Base-by-base conservation (phyloP, 2,113 vertebrate genomes). In the Cryptotis parvus region DNA sequence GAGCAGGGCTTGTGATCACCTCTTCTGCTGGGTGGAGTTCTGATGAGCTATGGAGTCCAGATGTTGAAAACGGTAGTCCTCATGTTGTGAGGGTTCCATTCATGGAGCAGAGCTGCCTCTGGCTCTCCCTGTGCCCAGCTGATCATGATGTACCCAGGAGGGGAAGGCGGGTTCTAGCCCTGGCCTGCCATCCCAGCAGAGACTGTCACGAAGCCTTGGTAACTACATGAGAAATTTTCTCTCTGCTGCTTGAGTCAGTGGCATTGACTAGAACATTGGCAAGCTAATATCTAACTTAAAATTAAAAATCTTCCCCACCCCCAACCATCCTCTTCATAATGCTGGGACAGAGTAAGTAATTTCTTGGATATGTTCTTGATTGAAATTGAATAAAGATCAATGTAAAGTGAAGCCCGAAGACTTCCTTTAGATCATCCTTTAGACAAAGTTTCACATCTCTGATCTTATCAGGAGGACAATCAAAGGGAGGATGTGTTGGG, bases 331-430 rank as follows among this genome's bases (percentile, higher is more conserved):
- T 95, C 58, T 65, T 82, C 58, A 31, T 49, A 45, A 84, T 74
- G 35, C 55, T 92, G 74, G 77, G 79, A 95, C 69, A 0, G 4
- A 95, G 83, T 84, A 92, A 93, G 91, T 92, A 52, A 91, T 96
- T 96, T 95, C 93, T 95, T 94, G 94, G 79, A 58, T 90, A 45
- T 92, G 37, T 82, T 89, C 82, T 88, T 96, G 95, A 95, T 95
- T 91, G 55, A 70, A 94, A 95, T 91, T 93, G 95, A 96, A 96
- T 91, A 90, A 81, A 95, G 96, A 96, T 97, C 95, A 93, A 94
- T 96, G 90, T 43, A 77, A 94, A 94, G 93, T 58, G 79, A 94
- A 96, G 81, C 85, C 85, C 22, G 45, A 90, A 85, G 55, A 29
- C 70, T 96, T 69, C 88, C 75, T 87, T 97, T 94, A 94, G 93